Conservation (phyloP, 1,140 invertebrate genomes). For the Zaprionus ornatus region DNA sequence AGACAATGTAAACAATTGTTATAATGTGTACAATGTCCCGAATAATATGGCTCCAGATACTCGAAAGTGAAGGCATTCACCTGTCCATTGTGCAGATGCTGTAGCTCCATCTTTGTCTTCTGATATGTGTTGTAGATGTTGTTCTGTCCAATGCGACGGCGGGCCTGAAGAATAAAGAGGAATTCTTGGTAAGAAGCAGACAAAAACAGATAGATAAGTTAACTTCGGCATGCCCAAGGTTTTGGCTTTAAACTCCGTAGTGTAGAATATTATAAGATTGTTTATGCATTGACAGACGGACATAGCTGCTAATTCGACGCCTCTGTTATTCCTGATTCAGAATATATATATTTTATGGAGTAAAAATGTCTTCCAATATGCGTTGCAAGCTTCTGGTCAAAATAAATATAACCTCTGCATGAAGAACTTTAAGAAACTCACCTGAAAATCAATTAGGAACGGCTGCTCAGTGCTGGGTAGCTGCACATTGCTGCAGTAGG, state of each 20-base stretch:
- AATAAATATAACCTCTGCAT: too few relatives aligned
- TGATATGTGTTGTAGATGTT: conserved; percentile 84
- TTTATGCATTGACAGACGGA: too few relatives aligned
- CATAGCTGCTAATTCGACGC: too few relatives aligned
- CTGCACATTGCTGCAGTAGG: conserved; percentile 86
- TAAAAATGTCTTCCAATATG: too few relatives aligned
- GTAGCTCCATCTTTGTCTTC: conserved; percentile 92
- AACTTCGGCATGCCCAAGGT: too few relatives aligned
- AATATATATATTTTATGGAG: too few relatives aligned
- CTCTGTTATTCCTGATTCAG: too few relatives aligned
- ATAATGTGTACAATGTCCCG: conserved; percentile 91
- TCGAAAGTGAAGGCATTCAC: conserved; percentile 94
- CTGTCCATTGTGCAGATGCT: conserved; percentile 89
- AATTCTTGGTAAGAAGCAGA: not conserved
- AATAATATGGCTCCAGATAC: conserved; percentile 93
- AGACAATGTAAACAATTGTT: conserved; percentile 94
- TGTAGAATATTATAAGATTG: too few relatives aligned
- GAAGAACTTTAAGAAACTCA: not conserved
- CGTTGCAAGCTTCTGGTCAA: too few relatives aligned
- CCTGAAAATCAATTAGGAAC: conserved; percentile 88
- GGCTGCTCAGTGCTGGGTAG: conserved; percentile 85
- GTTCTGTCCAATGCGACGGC: conserved; percentile 78
- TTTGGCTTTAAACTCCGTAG: too few relatives aligned
- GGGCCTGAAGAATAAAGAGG: conserved; percentile 84
- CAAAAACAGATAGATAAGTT: not conserved